Evolutionary conservation across 2,888 invertebrate genomes (phyloP), one percentile per base, ranked within the genome.

Genomic region (Cyclophora punctaria): DNA sequence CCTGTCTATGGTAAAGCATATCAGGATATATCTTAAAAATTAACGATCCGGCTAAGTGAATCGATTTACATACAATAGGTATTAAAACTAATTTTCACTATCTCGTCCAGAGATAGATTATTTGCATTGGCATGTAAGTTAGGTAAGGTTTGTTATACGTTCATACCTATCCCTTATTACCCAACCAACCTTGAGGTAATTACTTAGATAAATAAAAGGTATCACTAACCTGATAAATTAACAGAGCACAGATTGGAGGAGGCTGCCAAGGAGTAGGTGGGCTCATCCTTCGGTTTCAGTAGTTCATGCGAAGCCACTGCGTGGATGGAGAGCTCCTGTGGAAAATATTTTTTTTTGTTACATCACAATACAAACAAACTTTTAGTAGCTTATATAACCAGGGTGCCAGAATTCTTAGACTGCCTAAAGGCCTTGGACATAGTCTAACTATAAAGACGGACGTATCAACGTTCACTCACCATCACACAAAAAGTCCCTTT

Each of bases 271-370:
- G 80, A 78, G 63, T 83, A 87, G 0, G 74, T 54, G 0, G 87
- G 86, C 57, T 87, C 87, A 48, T 85, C 82, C 57, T 88, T 87
- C 1, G 87, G 86, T 60, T 86, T 84, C 65, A 87, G 67, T 48
- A 86, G 69, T 61, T 86, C 87, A 52, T 85, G 83, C 2, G 83
- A 77, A 6, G 86, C 79, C 55, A 84, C 85, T 34, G 84, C 79
- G 48, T 87, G 87, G 56, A 88, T 81, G 3, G 85, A 78, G 71
- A 88, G 74, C 72, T 88, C 87, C 87, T 87, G 68, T 7, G 60
- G 43, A 55, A 55, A 63, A 59, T 60, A 56, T 48, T 57, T 35
- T 40, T 3, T 5, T 45, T 46, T 5, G n/a, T n/a, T n/a, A n/a
- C n/a, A 20, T 20, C 20, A 20, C 20, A 20, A 20, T 20, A 20